Evolutionary conservation across 1,140 invertebrate genomes (phyloP).

Genomic region (Tetraneura akinire): DNA sequence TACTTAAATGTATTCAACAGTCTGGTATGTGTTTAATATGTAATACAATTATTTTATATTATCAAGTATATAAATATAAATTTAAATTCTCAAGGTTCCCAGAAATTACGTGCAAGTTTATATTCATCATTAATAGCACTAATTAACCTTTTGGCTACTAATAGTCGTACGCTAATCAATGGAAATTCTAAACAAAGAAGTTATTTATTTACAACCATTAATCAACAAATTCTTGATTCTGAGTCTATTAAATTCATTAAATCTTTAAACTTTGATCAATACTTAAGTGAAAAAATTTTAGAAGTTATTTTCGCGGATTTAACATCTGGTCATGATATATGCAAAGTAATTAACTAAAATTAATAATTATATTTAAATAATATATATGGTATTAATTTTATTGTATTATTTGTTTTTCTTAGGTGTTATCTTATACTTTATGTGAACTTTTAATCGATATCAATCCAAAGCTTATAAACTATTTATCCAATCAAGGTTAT

Average conservation of each 20-base stretch:
- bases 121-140: slow-evolving; percentile 74
- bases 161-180: slow-evolving; percentile 54
- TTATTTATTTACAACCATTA: neutral
- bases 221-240: slow-evolving; percentile 38
- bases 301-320: slow-evolving; percentile 83
- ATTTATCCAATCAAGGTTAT: slow-evolving; percentile 65
- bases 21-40: neutral
- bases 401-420: neutral
- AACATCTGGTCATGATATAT: slow-evolving; percentile 84
- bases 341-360: slow-evolving; percentile 63
- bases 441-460: slow-evolving; percentile 46
- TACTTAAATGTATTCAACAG: slow-evolving; percentile 45
- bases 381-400: no score
- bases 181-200: slow-evolving; percentile 52
- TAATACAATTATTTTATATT: neutral
- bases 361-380: neutral
- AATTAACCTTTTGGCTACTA: slow-evolving; percentile 59
- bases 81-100: slow-evolving; percentile 30
- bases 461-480: slow-evolving; percentile 39
- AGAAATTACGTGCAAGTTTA: slow-evolving; percentile 62
- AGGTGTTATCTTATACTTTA: slow-evolving; percentile 35
- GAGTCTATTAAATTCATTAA: slow-evolving; percentile 55
- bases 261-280: slow-evolving; percentile 65
- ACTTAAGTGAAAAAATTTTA: slow-evolving; percentile 78
- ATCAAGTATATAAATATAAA: neutral